phyloP scores from a whole-genome alignment of 2,888 invertebrate genomes.

The Andrena minutula region DNA sequence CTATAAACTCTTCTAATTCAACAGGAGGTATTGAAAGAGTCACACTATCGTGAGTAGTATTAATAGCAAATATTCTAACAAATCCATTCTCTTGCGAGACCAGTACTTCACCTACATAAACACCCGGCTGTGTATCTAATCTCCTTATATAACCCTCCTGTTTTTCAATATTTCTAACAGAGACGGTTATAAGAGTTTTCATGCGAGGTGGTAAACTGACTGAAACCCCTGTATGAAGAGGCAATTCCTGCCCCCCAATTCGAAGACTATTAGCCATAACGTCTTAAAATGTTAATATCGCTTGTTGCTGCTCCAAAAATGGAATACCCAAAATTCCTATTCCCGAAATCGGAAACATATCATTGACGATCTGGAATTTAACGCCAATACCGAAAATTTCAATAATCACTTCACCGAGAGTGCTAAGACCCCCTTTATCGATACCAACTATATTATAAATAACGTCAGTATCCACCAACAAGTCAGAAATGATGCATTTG shows the following conservation, averaged over 20 bases:
- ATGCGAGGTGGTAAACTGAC: neutral
- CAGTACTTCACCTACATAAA: neutral
- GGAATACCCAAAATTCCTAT: conserved; percentile 3
- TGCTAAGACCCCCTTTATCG: neutral
- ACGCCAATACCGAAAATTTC: neutral
- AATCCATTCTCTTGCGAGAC: neutral
- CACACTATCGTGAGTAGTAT: neutral
- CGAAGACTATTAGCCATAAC: neutral
- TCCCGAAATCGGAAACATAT: neutral
- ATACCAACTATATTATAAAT: neutral
- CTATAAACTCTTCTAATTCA: neutral
- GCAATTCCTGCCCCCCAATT: neutral
- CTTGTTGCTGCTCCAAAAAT: neutral
- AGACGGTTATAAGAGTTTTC: neutral
- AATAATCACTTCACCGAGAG: neutral
- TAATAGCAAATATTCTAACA: neutral
- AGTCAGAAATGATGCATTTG: neutral
- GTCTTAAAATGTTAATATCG: neutral
- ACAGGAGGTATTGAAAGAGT: neutral
- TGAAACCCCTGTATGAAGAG: neutral
- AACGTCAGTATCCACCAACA: neutral
- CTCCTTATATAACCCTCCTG: neutral
- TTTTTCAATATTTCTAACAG: neutral
- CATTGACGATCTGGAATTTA: neutral
- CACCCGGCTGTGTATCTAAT: neutral